A percentile compares a stretch with the other conserved stretches of the same genome.
Conservation (phyloP, 1,140 invertebrate genomes). For the Laupala kohalensis region DNA sequence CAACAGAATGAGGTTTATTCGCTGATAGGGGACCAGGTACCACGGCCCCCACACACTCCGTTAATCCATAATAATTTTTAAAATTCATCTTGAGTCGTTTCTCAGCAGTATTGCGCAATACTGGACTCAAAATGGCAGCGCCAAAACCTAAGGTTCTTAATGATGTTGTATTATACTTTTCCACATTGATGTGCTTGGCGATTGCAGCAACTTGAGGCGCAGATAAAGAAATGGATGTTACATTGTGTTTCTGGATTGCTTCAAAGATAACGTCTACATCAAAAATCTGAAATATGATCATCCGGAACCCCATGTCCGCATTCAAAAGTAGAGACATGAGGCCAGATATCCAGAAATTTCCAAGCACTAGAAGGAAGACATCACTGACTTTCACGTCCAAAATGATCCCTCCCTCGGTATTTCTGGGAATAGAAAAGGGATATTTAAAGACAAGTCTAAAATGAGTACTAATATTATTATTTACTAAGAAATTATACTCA, state of each 20-base stretch:
- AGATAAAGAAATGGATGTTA: neutral
- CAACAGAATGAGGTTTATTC: neutral
- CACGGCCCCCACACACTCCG: neutral
- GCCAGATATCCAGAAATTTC: neutral
- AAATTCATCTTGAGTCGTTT: neutral
- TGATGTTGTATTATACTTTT: neutral
- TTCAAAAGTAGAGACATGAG: neutral
- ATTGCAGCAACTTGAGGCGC: neutral
- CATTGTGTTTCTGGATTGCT: neutral
- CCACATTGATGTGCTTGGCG: neutral
- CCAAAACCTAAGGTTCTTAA: neutral
- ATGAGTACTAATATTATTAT: too few relatives aligned
- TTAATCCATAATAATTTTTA: neutral
- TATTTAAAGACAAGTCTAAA: too few relatives aligned
- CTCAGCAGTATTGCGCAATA: neutral
- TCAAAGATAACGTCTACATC: neutral
- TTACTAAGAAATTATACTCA: too few relatives aligned
- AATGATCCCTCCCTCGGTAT: too few relatives aligned
- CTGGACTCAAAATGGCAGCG: neutral
- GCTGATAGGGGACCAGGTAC: neutral
- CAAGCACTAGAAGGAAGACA: too few relatives aligned
- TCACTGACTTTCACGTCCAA: too few relatives aligned
- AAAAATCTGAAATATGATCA: neutral
- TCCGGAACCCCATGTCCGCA: neutral
- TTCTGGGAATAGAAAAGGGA: too few relatives aligned